A percentile compares a stretch with the other conserved stretches of the same genome.
Conservation (phyloP, 1,140 invertebrate species). For the Listronotus oregonensis region DNA sequence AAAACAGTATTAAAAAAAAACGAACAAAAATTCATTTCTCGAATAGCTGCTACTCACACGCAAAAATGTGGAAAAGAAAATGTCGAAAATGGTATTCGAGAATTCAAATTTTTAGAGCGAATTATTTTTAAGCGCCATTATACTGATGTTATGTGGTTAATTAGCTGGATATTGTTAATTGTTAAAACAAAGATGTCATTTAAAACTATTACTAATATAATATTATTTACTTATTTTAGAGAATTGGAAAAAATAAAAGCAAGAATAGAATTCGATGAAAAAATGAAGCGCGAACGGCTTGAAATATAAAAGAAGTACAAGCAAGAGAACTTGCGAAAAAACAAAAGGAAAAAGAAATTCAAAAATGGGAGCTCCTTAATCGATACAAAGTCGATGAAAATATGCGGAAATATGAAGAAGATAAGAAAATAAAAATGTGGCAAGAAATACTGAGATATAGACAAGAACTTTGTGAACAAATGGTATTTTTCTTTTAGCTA, state of each 20-base stretch:
- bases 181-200: too few relatives aligned
- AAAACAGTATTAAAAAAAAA: too few relatives aligned
- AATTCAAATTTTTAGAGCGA: too few relatives aligned
- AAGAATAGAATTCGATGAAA: constrained; percentile 26
- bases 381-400: constrained; percentile 49
- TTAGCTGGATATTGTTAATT: too few relatives aligned
- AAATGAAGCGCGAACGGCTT: constrained; percentile 35
- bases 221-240: too few relatives aligned
- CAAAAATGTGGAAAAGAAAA: too few relatives aligned
- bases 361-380: constrained; percentile 48
- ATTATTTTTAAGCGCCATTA: too few relatives aligned
- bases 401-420: constrained; percentile 54
- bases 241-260: constrained; percentile 37
- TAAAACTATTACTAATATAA: too few relatives aligned
- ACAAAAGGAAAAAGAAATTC: constrained; percentile 39
- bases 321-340: constrained; percentile 29
- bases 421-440: constrained; percentile 45
- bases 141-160: too few relatives aligned
- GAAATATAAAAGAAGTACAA: constrained; percentile 30
- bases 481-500: constrained; percentile 37
- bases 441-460: constrained; percentile 52
- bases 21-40: too few relatives aligned
- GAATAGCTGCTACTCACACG: too few relatives aligned
- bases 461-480: constrained; percentile 54
- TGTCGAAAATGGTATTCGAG: too few relatives aligned